Evolutionary conservation across 2,888 invertebrate species (phyloP).

Genomic region (Fragum fragum): DNA sequence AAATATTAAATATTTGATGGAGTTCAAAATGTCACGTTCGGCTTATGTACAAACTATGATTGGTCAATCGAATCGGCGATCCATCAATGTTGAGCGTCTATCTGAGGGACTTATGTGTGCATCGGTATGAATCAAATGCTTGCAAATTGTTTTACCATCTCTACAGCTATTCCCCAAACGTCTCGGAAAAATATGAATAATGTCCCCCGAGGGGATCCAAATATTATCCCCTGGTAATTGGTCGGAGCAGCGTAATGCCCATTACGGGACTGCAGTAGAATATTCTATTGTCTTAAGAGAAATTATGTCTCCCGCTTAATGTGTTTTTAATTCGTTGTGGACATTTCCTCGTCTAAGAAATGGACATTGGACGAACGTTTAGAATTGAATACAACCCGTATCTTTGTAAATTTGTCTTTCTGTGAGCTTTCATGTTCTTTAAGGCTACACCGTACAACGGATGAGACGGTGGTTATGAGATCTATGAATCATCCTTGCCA

Average conservation of each 20-base stretch:
- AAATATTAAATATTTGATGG: too few species aligned
- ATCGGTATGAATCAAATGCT: neutral
- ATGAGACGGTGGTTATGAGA: too few species aligned
- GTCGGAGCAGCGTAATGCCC: conserved; percentile 2
- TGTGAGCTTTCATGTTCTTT: too few species aligned
- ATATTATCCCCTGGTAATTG: conserved; percentile 22
- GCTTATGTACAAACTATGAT: too few species aligned
- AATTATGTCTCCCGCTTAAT: conserved; percentile 13
- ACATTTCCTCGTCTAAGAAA: conserved; percentile 8
- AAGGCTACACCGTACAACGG: too few species aligned
- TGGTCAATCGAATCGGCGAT: too few species aligned
- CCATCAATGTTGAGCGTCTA: too few species aligned
- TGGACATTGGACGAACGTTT: conserved; percentile 14
- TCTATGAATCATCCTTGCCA: too few species aligned
- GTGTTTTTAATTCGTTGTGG: conserved; percentile 25
- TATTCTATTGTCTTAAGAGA: conserved; percentile 19
- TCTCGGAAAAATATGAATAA: conserved; percentile 20
- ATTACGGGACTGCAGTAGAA: conserved; percentile 12
- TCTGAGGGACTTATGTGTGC: too few species aligned
- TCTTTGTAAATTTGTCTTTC: neutral
- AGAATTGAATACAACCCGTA: neutral
- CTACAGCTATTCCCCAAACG: neutral
- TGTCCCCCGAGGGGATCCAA: neutral
- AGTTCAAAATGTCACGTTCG: too few species aligned
- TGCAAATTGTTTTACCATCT: neutral